A percentile compares a stretch with the other conserved stretches of the same genome.
phyloP scores from a whole-genome alignment of 2,113 vertebrate genomes.

The Anolis carolinensis region DNA sequence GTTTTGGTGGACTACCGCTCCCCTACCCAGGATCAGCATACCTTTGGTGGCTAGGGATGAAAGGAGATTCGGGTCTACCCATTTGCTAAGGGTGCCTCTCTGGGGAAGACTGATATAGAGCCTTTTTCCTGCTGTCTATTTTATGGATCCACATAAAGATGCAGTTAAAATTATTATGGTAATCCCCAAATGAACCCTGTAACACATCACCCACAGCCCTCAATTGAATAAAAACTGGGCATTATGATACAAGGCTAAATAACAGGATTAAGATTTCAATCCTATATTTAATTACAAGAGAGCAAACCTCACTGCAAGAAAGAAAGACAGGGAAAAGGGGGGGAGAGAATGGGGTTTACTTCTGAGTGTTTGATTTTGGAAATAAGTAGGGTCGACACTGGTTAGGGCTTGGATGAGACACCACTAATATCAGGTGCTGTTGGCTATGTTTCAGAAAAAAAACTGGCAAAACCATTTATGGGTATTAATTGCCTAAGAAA shows the following conservation, averaged over 20 bases:
- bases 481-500: no score
- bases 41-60: background rate
- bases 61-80: background rate
- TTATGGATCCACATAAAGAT: background rate
- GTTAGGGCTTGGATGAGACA: no score
- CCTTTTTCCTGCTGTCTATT: background rate
- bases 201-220: rapidly evolving
- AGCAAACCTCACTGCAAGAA: background rate
- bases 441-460: no score
- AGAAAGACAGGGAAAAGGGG: no score
- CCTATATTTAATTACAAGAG: background rate
- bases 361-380: background rate
- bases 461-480: no score
- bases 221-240: background rate
- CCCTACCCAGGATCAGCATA: background rate
- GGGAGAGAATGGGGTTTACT: background rate
- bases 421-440: no score
- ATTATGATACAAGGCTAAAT: no score
- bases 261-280: background rate
- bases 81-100: background rate
- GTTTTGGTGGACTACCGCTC: background rate
- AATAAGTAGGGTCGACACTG: no score
- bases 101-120: background rate
- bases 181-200: background rate
- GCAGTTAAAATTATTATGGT: background rate